Evolutionary conservation across 2,113 vertebrate genomes (phyloP), one percentile per base, ranked within the genome.

Genomic region (Marmota flaviventris): DNA sequence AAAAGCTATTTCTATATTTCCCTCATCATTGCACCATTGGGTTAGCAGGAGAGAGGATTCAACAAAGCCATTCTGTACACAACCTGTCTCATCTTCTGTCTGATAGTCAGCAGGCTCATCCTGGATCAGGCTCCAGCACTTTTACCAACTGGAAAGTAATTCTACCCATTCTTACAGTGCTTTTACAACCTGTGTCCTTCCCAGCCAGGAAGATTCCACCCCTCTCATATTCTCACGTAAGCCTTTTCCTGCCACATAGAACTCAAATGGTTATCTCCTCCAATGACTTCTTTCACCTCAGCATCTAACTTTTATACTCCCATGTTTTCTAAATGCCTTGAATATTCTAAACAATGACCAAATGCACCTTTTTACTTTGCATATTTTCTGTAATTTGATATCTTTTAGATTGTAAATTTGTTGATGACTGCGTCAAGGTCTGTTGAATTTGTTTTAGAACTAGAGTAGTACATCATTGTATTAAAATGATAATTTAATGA

Each of bases 251-350:
- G 25, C 1, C 32, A 20, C 4, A 17, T 61, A 29, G 53, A 75
- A 84, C 79, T 70, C 51, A 89, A 89, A 86, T 34, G 75, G 11
- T 45, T 58, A 32, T 27, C n/a, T 69, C 53, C 11, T 61, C n/a
- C 37, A 48, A 73, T 53, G 18, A 76, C 20, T 94, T 86, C 20
- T 95, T 86, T 14, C 4, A 77, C 4, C 9, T 42, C 67, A 51
- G 70, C 9, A 89, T 48, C 24, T 58, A 85, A 94, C 37, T 92
- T 56, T 79, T 37, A 84, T 75, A 39, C 4, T 75, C 37, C 27
- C 29, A 14, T 32, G 24, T 65, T 91, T 85, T 94, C 89, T 70
- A 93, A 85, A 82, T 73, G 34, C 34, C 42, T 95, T 86, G 25
- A 83, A 72, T 76, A 84, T 6, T 63, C n/a, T 29, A 69, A 92